Evolutionary conservation across 2,113 vertebrate genomes (phyloP).

Genomic region (Chlorodrepanis virens): DNA sequence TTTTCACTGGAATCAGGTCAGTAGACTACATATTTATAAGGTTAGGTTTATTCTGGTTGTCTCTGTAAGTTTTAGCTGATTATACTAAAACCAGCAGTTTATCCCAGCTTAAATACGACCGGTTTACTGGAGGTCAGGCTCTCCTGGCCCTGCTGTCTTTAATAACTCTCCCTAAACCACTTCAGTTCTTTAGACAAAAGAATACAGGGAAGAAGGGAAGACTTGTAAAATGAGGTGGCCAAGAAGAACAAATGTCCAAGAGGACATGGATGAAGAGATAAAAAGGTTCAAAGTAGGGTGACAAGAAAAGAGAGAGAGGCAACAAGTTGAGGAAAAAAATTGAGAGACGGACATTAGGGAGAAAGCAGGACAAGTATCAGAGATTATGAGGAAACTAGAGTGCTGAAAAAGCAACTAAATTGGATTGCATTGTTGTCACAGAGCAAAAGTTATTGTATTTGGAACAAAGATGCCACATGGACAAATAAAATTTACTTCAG

Average conservation of each 20-base stretch:
- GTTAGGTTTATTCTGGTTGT: background rate
- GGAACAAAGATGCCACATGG: background rate
- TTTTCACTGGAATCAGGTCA: background rate
- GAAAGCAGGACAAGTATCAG: background rate
- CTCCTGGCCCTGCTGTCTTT: background rate
- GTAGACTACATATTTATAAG: background rate
- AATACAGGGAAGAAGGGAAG: background rate
- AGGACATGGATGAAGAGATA: background rate
- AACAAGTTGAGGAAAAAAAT: background rate
- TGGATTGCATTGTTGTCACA: background rate
- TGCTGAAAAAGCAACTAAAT: background rate
- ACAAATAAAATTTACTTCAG: background rate
- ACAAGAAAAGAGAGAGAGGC: background rate
- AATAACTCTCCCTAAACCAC: background rate
- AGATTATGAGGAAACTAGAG: background rate
- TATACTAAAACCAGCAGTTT: background rate
- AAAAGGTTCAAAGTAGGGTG: background rate
- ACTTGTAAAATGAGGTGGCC: background rate
- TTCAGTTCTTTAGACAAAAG: background rate
- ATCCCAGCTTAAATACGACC: constrained; percentile 21
- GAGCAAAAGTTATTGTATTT: background rate
- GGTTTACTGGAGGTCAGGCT: constrained; percentile 2
- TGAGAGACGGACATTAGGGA: background rate
- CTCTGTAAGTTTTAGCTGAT: constrained; percentile 7
- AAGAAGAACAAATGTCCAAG: background rate